These are phyloP conservation scores for Ellobius talpinus DNA, from an alignment of 2,113 vertebrate species.

Conservation along the genomic window DNA sequence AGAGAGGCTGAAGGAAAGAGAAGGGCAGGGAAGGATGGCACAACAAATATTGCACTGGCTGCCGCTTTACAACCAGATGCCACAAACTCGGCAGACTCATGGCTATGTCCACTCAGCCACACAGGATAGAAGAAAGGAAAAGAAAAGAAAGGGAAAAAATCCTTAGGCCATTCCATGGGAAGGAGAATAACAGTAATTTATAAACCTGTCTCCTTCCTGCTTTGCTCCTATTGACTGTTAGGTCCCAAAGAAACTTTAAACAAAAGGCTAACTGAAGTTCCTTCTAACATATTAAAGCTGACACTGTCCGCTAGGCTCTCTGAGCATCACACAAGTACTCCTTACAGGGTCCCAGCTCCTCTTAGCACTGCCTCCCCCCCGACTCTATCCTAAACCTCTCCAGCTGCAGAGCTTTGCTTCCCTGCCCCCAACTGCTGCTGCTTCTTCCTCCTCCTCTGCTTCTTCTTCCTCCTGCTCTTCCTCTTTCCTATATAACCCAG, in stretches of 20 bases:
- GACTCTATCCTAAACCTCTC: not conserved
- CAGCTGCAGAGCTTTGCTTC: not conserved
- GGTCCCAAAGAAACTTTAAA: not conserved
- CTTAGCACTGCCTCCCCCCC: not conserved
- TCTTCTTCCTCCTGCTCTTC: not conserved
- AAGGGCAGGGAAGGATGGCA: not conserved
- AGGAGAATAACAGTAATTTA: not conserved
- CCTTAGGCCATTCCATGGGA: not conserved
- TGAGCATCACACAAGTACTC: too few species aligned
- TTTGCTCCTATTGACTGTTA: not conserved
- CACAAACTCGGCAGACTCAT: not conserved
- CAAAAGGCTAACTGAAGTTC: not conserved
- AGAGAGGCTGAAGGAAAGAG: not conserved
- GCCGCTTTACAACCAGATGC: not conserved
- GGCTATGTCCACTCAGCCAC: not conserved
- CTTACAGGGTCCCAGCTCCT: not conserved
- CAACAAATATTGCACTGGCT: not conserved
- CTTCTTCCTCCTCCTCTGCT: too few species aligned
- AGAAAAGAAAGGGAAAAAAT: too few species aligned
- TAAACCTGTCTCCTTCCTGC: not conserved
- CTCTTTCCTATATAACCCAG: not conserved
- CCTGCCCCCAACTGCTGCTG: too few species aligned
- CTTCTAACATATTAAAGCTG: not conserved
- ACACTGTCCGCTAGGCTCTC: not conserved
- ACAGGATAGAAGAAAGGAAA: too few species aligned